Evolutionary conservation across 2,113 vertebrate genomes (phyloP).

Genomic region (Phyllopteryx taeniolatus): DNA sequence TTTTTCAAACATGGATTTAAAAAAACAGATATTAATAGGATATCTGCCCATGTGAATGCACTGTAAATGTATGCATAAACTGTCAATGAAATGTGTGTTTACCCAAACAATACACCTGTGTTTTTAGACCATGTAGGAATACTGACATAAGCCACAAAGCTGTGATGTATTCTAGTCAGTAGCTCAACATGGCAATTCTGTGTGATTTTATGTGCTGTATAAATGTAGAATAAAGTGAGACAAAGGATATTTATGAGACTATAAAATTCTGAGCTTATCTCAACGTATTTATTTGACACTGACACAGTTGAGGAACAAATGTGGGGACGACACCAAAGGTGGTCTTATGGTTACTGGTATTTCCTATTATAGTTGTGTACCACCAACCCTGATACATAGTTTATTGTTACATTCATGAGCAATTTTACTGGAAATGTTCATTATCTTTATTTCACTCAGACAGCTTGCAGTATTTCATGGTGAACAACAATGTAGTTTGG

Average conservation of each 20-base stretch:
- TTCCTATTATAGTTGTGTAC: slow-evolving; percentile 42
- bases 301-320: slow-evolving; percentile 29
- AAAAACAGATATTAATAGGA: too few species aligned
- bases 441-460: slow-evolving; percentile 41
- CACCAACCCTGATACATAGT: slow-evolving; percentile 23
- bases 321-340: slow-evolving; percentile 16
- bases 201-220: background rate
- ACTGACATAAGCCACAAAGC: background rate
- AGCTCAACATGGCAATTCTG: background rate
- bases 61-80: too few species aligned
- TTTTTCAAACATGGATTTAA: too few species aligned
- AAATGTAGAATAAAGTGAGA: slow-evolving; percentile 13
- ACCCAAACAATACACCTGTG: too few species aligned
- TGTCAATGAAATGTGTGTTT: too few species aligned
- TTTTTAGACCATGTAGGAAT: background rate
- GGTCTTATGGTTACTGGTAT: slow-evolving; percentile 17
- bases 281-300: slow-evolving; percentile 19
- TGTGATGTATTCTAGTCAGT: background rate
- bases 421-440: slow-evolving; percentile 21
- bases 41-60: too few species aligned
- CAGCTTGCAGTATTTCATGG: slow-evolving; percentile 24
- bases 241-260: slow-evolving; percentile 12
- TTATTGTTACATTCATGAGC: slow-evolving; percentile 14
- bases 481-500: slow-evolving; percentile 25
- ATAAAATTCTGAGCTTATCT: slow-evolving; percentile 27